Percentiles rank a stretch among this genome's conserved stretches.
These are phyloP conservation scores for Periophthalmus modestus DNA, from an alignment of 2,113 vertebrate species.

Conservation along the genomic window DNA sequence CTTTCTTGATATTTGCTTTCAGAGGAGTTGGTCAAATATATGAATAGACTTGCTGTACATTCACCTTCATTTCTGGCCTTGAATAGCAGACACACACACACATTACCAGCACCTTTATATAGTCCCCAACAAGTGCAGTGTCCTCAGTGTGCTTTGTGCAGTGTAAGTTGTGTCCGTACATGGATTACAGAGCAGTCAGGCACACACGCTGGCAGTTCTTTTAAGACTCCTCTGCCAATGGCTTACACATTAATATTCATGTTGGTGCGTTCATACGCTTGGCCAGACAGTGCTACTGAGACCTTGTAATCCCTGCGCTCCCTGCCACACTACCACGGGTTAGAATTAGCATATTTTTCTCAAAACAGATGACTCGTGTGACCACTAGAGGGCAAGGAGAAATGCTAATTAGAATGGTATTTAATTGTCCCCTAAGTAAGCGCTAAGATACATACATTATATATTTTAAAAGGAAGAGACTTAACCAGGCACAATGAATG, in stretches of 20 bases:
- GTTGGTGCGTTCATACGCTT: conserved; percentile 44
- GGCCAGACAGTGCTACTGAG: conserved; percentile 35
- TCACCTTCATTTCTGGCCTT: background rate
- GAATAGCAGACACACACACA: background rate
- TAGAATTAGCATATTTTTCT: conserved; percentile 36
- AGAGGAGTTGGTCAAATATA: conserved; percentile 52
- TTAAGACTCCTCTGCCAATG: conserved; percentile 7
- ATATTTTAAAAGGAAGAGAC: background rate
- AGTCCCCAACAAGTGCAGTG: background rate
- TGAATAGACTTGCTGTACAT: conserved; percentile 14
- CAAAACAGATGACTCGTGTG: background rate
- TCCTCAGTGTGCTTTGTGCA: conserved; percentile 2
- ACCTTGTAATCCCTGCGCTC: conserved; percentile 51
- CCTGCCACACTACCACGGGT: conserved; percentile 37
- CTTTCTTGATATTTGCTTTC: conserved; percentile 34
- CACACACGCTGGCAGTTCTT: conserved; percentile 1
- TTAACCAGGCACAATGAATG: background rate
- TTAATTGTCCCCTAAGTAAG: background rate
- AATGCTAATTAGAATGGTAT: background rate
- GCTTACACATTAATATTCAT: conserved; percentile 35
- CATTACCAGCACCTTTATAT: background rate
- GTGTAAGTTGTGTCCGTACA: background rate
- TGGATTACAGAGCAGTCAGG: background rate
- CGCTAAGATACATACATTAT: background rate
- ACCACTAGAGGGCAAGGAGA: conserved; percentile 2